These are phyloP conservation scores for Coccyzus lansbergi DNA, from an alignment of 2,797 vertebrate genomes.

Conservation along the genomic window DNA sequence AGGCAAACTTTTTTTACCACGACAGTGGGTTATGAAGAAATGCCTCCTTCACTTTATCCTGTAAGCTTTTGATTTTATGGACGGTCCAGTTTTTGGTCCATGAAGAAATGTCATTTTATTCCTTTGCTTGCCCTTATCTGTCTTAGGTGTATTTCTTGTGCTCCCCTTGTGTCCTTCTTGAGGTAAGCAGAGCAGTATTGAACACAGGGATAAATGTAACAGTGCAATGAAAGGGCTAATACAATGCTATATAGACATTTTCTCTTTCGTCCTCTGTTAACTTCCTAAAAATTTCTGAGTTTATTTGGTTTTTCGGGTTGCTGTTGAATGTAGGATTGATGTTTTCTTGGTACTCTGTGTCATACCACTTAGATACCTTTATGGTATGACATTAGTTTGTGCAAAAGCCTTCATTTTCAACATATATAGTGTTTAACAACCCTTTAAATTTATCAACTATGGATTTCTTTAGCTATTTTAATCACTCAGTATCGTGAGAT, in stretches of 20 bases:
- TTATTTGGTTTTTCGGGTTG: neutral
- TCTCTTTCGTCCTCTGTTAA: neutral
- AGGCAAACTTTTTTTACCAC: neutral
- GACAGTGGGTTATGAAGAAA: neutral
- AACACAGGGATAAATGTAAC: neutral
- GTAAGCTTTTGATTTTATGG: neutral
- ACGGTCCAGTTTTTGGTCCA: neutral
- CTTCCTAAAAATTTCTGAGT: neutral
- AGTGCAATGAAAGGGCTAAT: neutral
- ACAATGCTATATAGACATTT: neutral
- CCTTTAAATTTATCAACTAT: neutral
- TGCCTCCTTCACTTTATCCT: neutral
- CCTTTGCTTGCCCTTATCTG: neutral
- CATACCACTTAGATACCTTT: neutral
- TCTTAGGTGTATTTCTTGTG: neutral
- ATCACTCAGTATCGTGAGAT: neutral
- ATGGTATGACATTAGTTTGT: neutral
- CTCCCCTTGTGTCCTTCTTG: neutral
- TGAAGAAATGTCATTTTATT: neutral
- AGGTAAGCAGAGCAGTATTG: neutral
- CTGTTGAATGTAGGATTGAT: neutral
- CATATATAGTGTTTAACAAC: neutral
- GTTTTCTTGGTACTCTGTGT: neutral
- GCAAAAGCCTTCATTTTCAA: neutral
- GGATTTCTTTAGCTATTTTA: neutral